Base-by-base conservation (phyloP, 2,113 vertebrate species). In the Calcarius ornatus region DNA sequence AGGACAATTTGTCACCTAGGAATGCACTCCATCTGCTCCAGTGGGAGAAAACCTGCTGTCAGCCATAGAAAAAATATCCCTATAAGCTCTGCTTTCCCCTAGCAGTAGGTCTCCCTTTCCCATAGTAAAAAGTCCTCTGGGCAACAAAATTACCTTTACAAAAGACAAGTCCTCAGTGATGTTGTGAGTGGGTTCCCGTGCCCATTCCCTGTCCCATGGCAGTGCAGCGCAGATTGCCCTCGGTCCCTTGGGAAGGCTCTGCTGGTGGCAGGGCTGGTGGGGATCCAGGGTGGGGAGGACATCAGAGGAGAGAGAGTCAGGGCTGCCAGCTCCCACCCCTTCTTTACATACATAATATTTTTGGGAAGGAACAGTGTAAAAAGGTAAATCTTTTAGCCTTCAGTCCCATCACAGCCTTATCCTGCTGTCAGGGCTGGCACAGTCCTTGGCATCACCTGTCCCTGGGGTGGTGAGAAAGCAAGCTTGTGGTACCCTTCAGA, bases 171-270 rank as follows among this genome's bases (percentile, higher is more conserved):
- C 57, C 65, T 30, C 48, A 43, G 37, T 0, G 0, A 15, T 18
- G 2, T 9, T 3, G 0, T 24, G n/a, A 59, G 51, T 13, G 33
- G 81, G 35, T 27, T 72, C 48, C 35, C 0, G 0, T 35, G 28
- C 12, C 61, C 56, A 33, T 18, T 50, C 15, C 10, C 48, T 51
- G 33, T 14, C 33, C n/a, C 37, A 2, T 21, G 40, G 92, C 45
- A 76, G 43, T 0, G 1, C 20, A 5, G 9, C 68, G 33, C 19
- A 42, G 3, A 1, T 37, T 59, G 27, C 6, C n/a, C 20, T 70
- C 51, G 27, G 31, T 10, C n/a, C 28, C 43, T 65, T 17, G 65
- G 51, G 35, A 63, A 57, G 61, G 47, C 9, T 88, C 11, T 76
- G 30, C 14, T 35, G 23, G 18, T 35, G 37, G 40, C 35, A 53